Evolutionary conservation across 2,113 vertebrate genomes (phyloP), one percentile per base, ranked within the genome.

Genomic region (Calyptommatus sinebrachiatus): DNA sequence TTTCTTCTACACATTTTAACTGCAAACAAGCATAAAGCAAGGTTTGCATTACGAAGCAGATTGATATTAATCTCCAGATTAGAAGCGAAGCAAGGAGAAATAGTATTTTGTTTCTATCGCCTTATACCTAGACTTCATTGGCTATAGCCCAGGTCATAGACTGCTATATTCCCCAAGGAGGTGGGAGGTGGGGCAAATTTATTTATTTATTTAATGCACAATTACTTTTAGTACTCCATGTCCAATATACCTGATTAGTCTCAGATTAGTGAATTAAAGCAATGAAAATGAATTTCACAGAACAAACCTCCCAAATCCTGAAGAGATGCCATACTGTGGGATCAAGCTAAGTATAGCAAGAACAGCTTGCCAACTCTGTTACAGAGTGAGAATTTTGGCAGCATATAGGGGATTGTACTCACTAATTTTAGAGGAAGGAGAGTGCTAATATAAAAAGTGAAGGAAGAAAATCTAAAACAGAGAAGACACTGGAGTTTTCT

Each of bases 221-320:
- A 86, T 88, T 91, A 83, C 53, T 90, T 86, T 86, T 85, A 90
- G 89, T 74, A 86, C 76, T 84, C 84, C 88, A 88, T 86, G 89
- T 88, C 82, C 89, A 91, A 85, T 71, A 82, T 73, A 86, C 11
- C 67, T 85, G 85, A 75, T 92, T 89, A 87, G 85, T 92, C 86
- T 92, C 91, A 92, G 91, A 92, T 90, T 91, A 93, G 90, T 84
- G 90, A 91, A 89, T 90, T 91, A 91, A 90, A 92, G 86, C 86
- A 86, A 89, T 84, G 76, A 87, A 92, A 90, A 91, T 93, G 89
- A 91, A 93, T 93, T 92, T 90, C 89, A 88, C 86, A 86, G 90
- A 83, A 85, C 90, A 91, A 93, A 92, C 88, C 87, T 85, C 80
- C 73, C 76, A 90, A 88, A 90, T 90, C 84, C 84, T 89, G 80